Percentiles rank a stretch among this genome's conserved stretches.
phyloP scores from a whole-genome alignment of 2,797 vertebrate genomes.

The Tadarida brasiliensis region DNA sequence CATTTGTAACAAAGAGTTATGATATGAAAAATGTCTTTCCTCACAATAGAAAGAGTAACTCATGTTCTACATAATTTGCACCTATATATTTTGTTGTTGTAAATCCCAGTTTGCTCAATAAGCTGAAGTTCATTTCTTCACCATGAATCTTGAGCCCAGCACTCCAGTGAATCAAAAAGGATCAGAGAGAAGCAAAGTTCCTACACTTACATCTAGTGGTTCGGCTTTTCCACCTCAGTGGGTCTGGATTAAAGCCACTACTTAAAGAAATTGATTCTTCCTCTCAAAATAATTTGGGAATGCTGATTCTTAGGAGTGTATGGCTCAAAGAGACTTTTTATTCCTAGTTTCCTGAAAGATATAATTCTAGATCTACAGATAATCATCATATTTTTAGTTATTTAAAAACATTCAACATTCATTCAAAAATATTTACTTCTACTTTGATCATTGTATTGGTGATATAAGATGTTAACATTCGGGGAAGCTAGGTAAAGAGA shows the following conservation, averaged over 20 bases:
- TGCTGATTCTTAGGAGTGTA: not conserved
- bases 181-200: conserved; percentile 6
- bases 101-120: conserved; percentile 36
- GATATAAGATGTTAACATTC: not conserved
- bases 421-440: conserved; percentile 26
- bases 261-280: not conserved
- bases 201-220: not conserved
- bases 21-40: conserved; percentile 49
- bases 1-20: conserved; percentile 51
- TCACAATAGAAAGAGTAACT: conserved; percentile 52
- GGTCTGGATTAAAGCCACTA: not conserved
- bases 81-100: not conserved
- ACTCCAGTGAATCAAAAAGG: not conserved
- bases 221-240: not conserved
- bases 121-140: conserved; percentile 19
- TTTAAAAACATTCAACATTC: not conserved
- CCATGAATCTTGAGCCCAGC: not conserved
- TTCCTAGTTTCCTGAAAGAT: not conserved
- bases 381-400: not conserved
- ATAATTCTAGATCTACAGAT: not conserved
- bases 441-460: not conserved
- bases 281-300: conserved; percentile 24
- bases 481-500: not conserved
- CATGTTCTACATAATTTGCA: conserved; percentile 42
- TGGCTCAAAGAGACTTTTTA: not conserved